Evolutionary conservation across 2,888 invertebrate species (phyloP).

Genomic region (Eupithecia insigniata): DNA sequence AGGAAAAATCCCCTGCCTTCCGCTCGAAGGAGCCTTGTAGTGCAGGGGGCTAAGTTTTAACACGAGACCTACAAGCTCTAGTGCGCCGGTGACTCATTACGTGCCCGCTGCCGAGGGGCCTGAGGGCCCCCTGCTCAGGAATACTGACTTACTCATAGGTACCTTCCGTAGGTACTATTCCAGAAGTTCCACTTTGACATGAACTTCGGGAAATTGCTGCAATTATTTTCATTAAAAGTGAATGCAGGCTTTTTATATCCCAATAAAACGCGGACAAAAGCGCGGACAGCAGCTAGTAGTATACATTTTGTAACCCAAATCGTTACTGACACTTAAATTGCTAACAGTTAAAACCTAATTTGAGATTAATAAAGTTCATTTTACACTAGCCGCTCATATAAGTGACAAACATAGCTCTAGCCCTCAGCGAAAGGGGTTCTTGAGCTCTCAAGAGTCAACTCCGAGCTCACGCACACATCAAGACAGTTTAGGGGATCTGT

Average conservation of each 20-base stretch:
- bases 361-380: constrained; percentile 12
- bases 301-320: no score
- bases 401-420: constrained; percentile 19
- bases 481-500: constrained; percentile 30
- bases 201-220: not conserved
- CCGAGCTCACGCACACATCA: constrained; percentile 60
- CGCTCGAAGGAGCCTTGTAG: constrained; percentile 73
- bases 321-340: not conserved
- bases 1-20: constrained; percentile 69
- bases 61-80: constrained; percentile 81
- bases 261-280: no score
- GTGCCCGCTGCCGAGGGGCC: constrained; percentile 67
- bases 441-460: constrained; percentile 72
- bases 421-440: constrained; percentile 73
- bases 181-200: constrained; percentile 17
- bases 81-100: constrained; percentile 84
- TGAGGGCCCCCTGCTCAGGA: constrained; percentile 51
- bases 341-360: not conserved
- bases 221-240: not conserved
- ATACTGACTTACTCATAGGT: constrained; percentile 48
- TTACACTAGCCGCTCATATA: not conserved
- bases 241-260: no score
- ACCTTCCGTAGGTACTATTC: constrained; percentile 1
- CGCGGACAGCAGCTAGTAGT: no score
- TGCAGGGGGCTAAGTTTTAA: constrained; percentile 73